Conservation (phyloP, 2,113 vertebrate species). For the Psilopsiagon aurifrons region DNA sequence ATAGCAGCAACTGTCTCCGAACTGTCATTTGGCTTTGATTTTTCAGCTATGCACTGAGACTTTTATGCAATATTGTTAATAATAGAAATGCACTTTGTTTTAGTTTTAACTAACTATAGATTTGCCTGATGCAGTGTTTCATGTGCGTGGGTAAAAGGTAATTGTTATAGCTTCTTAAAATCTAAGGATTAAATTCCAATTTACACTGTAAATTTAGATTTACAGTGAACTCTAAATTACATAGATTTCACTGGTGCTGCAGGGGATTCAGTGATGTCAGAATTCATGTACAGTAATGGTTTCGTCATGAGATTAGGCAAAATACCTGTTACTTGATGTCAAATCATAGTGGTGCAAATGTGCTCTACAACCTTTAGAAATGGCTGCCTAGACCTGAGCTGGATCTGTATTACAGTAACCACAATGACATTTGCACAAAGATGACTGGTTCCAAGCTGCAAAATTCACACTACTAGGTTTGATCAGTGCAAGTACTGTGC, state of each 20-base stretch:
- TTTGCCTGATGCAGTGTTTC: constrained; percentile 36
- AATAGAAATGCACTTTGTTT: constrained; percentile 70
- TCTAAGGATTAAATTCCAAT: neutral
- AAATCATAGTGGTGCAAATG: neutral
- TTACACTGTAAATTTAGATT: too few relatives aligned
- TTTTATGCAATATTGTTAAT: constrained; percentile 67
- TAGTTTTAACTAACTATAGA: constrained; percentile 57
- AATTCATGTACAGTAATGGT: neutral
- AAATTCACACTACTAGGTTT: neutral
- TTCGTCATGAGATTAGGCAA: neutral
- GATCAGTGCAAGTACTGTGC: neutral
- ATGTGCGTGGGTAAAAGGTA: constrained; percentile 49
- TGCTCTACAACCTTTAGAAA: neutral
- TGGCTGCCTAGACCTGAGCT: neutral
- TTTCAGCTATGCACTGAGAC: constrained; percentile 33
- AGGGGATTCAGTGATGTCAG: neutral
- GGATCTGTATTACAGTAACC: neutral
- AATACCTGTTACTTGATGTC: neutral
- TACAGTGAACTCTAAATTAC: neutral
- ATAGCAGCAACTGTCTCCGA: constrained; percentile 56
- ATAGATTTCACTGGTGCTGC: neutral
- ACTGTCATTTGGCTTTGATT: constrained; percentile 58
- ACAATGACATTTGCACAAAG: neutral
- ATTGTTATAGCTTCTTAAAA: neutral
- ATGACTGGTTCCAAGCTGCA: neutral